Evolutionary conservation across 2,888 invertebrate genomes (phyloP), one percentile per base, ranked within the genome.

Genomic region (Candidula unifasciata): DNA sequence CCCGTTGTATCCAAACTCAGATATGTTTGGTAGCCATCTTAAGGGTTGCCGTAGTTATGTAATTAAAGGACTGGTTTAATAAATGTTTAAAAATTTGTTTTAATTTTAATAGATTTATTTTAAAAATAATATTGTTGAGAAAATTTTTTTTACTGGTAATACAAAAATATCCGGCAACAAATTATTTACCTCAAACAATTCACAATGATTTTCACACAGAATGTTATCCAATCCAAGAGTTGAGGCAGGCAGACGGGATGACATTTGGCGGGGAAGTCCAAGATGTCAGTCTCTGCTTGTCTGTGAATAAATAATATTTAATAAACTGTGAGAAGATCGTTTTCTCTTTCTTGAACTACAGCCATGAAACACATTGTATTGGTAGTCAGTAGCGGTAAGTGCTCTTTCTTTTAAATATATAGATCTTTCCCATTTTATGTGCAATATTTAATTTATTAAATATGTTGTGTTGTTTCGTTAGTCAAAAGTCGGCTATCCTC

Each of bases 301-400:
- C n/a, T n/a, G n/a, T n/a, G n/a, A n/a, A n/a, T n/a, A n/a, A n/a
- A n/a, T n/a, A n/a, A n/a, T n/a, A n/a, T n/a, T n/a, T n/a, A n/a
- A n/a, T n/a, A n/a, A n/a, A n/a, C n/a, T n/a, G n/a, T n/a, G n/a
- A n/a, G n/a, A n/a, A n/a, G n/a, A n/a, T n/a, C n/a, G n/a, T n/a
- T n/a, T n/a, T n/a, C 2, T 13, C 44, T 13, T 44, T 0, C 44
- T 13, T 73, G 44, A 21, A 52, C 44, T 27, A 13, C 3, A 54
- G n/a, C 74, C 30, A 74, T 74, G 74, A 74, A 74, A 54, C 52
- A 54, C 30, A 74, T 74, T 74, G 30, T 74, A 6, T 10, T 74
- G 16, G 74, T 74, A 21, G 2, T 74, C 16, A 54, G 54, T 18
- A 3, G 30, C 30, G 54, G 74, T 74, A 54, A 30, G 16, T 74